Percentiles rank a stretch among this genome's conserved stretches.
phyloP scores from a whole-genome alignment of 2,113 vertebrate species.

The Syngnathus scovelli region DNA sequence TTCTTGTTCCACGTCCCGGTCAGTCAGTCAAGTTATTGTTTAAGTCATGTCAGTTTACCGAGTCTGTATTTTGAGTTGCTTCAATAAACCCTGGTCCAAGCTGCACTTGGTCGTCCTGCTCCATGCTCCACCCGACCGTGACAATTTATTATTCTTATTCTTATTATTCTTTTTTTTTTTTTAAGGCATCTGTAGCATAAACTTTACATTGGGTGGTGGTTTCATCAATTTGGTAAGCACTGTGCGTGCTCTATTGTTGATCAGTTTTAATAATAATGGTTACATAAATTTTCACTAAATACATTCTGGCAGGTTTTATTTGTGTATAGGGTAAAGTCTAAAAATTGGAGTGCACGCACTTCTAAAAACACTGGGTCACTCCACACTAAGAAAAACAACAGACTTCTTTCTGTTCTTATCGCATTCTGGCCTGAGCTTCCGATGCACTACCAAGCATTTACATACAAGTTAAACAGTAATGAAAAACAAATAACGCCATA shows the following conservation, averaged over 20 bases:
- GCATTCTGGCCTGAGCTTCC: constrained; percentile 40
- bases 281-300: constrained; percentile 34
- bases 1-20: no score
- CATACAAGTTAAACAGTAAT: constrained; percentile 65
- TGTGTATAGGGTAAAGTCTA: constrained; percentile 61
- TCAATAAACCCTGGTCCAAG: no score
- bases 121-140: no score
- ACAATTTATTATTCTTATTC: no score
- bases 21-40: no score
- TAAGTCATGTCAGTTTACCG: no score
- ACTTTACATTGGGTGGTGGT: neutral
- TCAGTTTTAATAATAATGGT: constrained; percentile 32
- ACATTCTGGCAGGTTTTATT: constrained; percentile 36
- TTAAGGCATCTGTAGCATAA: neutral
- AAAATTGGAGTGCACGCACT: constrained; percentile 27
- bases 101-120: no score
- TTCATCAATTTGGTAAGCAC: neutral
- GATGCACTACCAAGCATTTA: constrained; percentile 25
- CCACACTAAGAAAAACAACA: constrained; percentile 37
- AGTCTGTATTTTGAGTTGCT: no score
- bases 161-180: neutral
- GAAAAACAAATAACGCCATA: constrained; percentile 47
- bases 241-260: neutral
- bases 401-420: constrained; percentile 61
- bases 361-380: constrained; percentile 38